Conservation (phyloP, 2,888 invertebrate species). For the Drosophila subquinaria region DNA sequence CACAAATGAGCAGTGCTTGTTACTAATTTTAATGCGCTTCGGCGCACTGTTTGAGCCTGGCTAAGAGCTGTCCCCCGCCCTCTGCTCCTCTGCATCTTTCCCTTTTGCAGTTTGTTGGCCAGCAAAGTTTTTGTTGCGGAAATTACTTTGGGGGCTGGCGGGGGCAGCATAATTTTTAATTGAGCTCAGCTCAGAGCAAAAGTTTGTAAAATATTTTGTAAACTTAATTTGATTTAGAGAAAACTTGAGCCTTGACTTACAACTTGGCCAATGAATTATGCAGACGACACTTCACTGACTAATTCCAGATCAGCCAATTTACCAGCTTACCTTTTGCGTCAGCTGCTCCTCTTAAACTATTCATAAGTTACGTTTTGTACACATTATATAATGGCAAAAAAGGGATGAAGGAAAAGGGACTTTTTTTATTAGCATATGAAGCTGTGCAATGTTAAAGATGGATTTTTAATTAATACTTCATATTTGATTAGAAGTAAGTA, state of each 20-base stretch:
- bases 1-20: slow-evolving; percentile 82
- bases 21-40: slow-evolving; percentile 78
- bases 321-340: slow-evolving; percentile 32
- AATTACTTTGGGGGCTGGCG: slow-evolving; percentile 58
- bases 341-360: slow-evolving; percentile 60
- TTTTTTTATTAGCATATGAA: background rate
- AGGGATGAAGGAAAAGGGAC: no score
- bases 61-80: background rate
- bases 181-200: slow-evolving; percentile 60
- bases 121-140: slow-evolving; percentile 75
- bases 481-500: background rate
- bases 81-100: background rate
- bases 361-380: slow-evolving; percentile 53
- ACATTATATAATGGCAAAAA: background rate
- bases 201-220: slow-evolving; percentile 71
- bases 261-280: slow-evolving; percentile 74
- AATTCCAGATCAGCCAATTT: slow-evolving; percentile 34
- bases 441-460: background rate
- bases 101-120: slow-evolving; percentile 33
- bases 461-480: background rate
- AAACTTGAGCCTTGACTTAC: slow-evolving; percentile 74
- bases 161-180: slow-evolving; percentile 70
- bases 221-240: slow-evolving; percentile 76
- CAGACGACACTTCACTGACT: slow-evolving; percentile 54
- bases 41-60: slow-evolving; percentile 54